phyloP scores from a whole-genome alignment of 92 coral and sea anemone genomes.

The Porites lobata region DNA sequence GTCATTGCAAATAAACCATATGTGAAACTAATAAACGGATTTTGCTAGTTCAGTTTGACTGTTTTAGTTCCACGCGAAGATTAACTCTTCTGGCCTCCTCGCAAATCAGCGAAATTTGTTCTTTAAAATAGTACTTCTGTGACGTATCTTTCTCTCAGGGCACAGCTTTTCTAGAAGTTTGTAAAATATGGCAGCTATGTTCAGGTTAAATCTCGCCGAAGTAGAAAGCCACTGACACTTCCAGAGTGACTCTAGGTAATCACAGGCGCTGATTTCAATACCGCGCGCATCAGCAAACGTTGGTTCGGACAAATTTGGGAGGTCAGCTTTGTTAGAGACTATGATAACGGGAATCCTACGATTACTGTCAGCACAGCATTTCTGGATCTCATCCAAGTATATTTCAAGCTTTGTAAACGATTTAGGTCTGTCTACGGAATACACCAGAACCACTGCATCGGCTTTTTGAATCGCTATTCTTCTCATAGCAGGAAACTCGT shows the following conservation, averaged over 20 bases:
- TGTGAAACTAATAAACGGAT: neutral
- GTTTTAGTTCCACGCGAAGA: neutral
- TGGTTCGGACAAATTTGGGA: conserved; percentile 49
- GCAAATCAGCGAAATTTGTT: conserved; percentile 14
- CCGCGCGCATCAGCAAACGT: conserved; percentile 40
- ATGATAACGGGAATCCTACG: conserved; percentile 75
- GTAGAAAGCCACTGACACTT: conserved; percentile 70
- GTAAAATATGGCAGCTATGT: conserved; percentile 62
- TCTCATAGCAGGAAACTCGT: conserved; percentile 98
- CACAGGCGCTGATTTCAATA: conserved; percentile 48
- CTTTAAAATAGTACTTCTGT: conserved; percentile 20
- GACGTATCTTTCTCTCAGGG: conserved; percentile 14
- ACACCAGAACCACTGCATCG: conserved; percentile 90
- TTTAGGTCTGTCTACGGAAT: conserved; percentile 75
- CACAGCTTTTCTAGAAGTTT: conserved; percentile 53
- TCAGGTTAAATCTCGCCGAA: conserved; percentile 71
- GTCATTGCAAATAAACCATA: neutral
- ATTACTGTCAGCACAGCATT: conserved; percentile 20
- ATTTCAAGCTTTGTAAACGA: conserved; percentile 79
- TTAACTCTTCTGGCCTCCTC: neutral
- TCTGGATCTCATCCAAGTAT: conserved; percentile 85
- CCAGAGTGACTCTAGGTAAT: conserved; percentile 71
- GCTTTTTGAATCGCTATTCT: conserved; percentile 86
- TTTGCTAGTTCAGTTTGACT: neutral
- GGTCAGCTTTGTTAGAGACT: conserved; percentile 83